These are phyloP conservation scores for Heliconius eleuchia DNA, from an alignment of 1,140 invertebrate genomes.

Conservation along the genomic window DNA sequence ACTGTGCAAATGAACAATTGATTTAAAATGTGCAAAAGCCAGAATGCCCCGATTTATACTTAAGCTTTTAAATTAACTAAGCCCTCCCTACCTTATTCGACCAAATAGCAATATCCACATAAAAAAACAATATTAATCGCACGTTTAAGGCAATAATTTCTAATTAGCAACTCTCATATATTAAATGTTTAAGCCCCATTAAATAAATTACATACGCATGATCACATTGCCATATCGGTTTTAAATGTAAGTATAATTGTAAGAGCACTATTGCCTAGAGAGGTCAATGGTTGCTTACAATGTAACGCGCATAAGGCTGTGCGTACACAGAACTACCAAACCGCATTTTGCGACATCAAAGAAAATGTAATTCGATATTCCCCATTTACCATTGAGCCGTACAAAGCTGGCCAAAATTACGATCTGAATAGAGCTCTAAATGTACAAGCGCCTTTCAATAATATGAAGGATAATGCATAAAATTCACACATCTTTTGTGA, in stretches of 20 bases:
- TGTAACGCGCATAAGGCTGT: constrained; percentile 35
- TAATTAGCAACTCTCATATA: background rate
- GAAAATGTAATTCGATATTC: constrained; percentile 18
- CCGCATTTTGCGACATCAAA: constrained; percentile 16
- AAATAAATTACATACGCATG: background rate
- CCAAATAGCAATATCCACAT: too few relatives aligned
- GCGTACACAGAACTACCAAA: constrained; percentile 1
- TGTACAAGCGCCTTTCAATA: background rate
- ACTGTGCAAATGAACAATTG: too few relatives aligned
- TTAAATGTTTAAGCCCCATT: background rate
- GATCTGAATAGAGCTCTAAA: background rate
- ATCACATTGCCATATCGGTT: background rate
- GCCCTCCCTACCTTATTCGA: too few relatives aligned
- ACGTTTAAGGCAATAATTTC: background rate
- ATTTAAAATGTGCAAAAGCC: too few relatives aligned
- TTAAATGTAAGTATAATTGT: background rate
- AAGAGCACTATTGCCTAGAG: background rate
- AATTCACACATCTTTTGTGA: constrained; percentile 10
- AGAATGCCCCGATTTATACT: too few relatives aligned
- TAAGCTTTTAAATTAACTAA: too few relatives aligned
- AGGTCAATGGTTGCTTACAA: constrained; percentile 45
- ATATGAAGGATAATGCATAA: background rate
- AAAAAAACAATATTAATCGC: too few relatives aligned
- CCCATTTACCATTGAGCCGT: background rate
- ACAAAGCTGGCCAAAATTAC: background rate